These are phyloP conservation scores for Drosophila pseudoananassae DNA, from an alignment of 1,140 invertebrate species.

Conservation along the genomic window DNA sequence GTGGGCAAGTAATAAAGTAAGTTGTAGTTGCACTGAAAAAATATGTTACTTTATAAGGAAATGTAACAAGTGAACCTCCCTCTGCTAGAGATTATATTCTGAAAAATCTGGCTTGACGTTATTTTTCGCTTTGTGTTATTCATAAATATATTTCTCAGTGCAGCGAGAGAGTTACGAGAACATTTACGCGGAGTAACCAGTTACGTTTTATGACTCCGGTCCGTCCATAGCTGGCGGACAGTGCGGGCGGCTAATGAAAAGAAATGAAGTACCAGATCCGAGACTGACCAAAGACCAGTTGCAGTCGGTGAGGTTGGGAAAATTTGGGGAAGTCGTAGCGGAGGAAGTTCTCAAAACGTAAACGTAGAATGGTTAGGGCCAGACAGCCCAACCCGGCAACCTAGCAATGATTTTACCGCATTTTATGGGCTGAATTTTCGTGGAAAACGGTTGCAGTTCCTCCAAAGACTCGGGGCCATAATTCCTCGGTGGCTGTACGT, in stretches of 20 bases:
- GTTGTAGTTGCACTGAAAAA: constrained; percentile 14
- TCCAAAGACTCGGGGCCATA: constrained; percentile 6
- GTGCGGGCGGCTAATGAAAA: constrained; percentile 71
- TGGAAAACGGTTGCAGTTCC: constrained; percentile 46
- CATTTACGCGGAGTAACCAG: constrained; percentile 74
- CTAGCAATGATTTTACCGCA: constrained; percentile 48
- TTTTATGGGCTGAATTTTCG: constrained; percentile 42
- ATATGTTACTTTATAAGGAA: too few relatives aligned
- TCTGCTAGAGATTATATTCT: too few relatives aligned
- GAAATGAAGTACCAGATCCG: constrained; percentile 57
- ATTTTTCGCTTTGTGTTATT: too few relatives aligned
- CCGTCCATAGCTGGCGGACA: constrained; percentile 45
- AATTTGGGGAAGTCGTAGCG: neutral
- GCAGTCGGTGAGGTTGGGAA: constrained; percentile 7
- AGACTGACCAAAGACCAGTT: constrained; percentile 20
- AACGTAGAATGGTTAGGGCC: constrained; percentile 24
- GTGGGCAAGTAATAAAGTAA: constrained; percentile 30
- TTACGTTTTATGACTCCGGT: constrained; percentile 72
- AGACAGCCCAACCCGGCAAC: constrained; percentile 23
- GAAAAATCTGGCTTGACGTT: too few relatives aligned
- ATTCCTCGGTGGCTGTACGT: constrained; percentile 32
- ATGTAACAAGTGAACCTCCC: too few relatives aligned
- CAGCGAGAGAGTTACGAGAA: constrained; percentile 60
- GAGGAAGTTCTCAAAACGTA: constrained; percentile 59
- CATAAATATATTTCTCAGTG: neutral